Evolutionary conservation across 23 tunicate genomes (phyloP).

Genomic region (Diplosoma virens): DNA sequence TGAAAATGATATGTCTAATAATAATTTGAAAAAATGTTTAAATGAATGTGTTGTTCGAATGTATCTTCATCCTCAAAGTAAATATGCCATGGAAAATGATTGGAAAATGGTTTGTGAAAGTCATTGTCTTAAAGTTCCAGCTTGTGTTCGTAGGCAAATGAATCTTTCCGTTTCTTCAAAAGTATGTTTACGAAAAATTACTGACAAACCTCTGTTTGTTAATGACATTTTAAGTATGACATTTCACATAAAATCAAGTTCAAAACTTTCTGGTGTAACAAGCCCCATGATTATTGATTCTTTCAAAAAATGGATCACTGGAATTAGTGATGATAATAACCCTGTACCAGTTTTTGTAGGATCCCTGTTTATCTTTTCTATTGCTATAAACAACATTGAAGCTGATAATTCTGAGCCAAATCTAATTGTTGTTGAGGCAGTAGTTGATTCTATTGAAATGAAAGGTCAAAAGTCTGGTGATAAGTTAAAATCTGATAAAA

Average conservation of each 20-base stretch:
- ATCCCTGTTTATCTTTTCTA: conserved; percentile 41
- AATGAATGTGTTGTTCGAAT: conserved; percentile 57
- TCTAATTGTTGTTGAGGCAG: conserved; percentile 31
- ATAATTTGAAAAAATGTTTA: neutral
- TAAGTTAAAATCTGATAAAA: neutral
- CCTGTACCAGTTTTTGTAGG: conserved; percentile 66
- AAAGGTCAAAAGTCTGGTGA: neutral
- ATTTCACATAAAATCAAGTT: neutral
- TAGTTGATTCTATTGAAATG: conserved; percentile 14
- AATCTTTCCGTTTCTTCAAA: conserved; percentile 62
- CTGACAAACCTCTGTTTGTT: neutral
- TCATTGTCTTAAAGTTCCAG: conserved; percentile 43
- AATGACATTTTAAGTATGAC: conserved; percentile 10
- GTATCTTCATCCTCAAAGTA: conserved; percentile 68
- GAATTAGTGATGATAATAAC: conserved; percentile 34
- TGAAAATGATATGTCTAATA: neutral
- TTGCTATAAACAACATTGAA: neutral
- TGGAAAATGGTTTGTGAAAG: conserved; percentile 12
- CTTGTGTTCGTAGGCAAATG: conserved; percentile 59
- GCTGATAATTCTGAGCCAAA: neutral
- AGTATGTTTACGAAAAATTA: conserved; percentile 45
- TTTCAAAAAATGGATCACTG: conserved; percentile 54
- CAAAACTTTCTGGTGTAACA: neutral
- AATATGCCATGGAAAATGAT: conserved; percentile 50
- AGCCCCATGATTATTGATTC: conserved; percentile 4